Evolutionary conservation across 92 coral and sea anemone species (phyloP), one percentile per base, ranked within the genome.

Genomic region (Virgularia gustaviana): DNA sequence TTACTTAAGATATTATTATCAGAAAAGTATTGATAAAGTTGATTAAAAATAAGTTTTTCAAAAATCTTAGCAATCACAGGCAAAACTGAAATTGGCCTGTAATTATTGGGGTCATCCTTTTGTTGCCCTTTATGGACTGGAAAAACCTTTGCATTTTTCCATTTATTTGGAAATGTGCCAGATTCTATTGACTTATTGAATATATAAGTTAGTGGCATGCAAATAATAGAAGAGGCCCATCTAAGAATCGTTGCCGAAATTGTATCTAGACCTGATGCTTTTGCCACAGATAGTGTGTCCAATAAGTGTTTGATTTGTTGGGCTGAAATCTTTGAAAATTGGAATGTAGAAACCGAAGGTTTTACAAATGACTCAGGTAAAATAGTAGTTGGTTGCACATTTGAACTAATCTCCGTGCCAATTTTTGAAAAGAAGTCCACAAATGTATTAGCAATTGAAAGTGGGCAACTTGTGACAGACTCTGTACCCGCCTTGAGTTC

Each of bases 371-470:
- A 47, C 22, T 47, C 55, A 47, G 55, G n/a, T 47, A 15, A 47
- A 15, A 47, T 47, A 47, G 55, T 47, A 3, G 55, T 47, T 4
- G 55, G n/a, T 15, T 15, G 55, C 5, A 47, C 55, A 47, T 15
- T 15, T 25, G 15, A 19, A 15, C 55, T 15, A 47, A 65, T n/a
- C 28, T 75, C 62, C 13, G 20, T 20, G 29, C 71, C 79, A 11
- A 75, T 32, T 59, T 51, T 22, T 8, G 70, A 63, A 42, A 75
- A 60, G 34, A 42, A 56, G 19, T 75, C 53, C 41, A 60, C 62
- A 42, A 75, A 75, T 59, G 68, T 62, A 42, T 75, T 75, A 16
- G 71, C 49, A 45, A 75, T 75, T 9, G 60, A 11, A 28, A 39
- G 30, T 8, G 73, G 23, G 28, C 44, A 54, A 27, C 49, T 49